Evolutionary conservation across 2,888 invertebrate species (phyloP).

Genomic region (Drosophila ustulata): DNA sequence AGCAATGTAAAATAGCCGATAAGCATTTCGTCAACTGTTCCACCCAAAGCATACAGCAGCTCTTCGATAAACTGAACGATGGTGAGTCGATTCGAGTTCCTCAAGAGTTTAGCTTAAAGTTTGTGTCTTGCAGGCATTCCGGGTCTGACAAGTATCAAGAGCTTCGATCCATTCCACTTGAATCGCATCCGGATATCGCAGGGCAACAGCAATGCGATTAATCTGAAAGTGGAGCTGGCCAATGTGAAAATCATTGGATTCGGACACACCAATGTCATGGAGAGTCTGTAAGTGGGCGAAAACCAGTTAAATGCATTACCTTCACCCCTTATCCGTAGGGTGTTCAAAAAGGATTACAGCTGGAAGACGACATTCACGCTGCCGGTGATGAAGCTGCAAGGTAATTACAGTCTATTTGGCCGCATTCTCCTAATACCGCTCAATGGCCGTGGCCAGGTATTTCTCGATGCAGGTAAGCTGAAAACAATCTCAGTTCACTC

Average conservation of each 20-base stretch:
- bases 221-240: slow-evolving; percentile 90
- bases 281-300: slow-evolving; percentile 86
- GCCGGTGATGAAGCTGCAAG: slow-evolving; percentile 89
- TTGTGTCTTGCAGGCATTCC: slow-evolving; percentile 77
- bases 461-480: slow-evolving; percentile 89
- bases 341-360: slow-evolving; percentile 89
- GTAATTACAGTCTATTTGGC: slow-evolving; percentile 89
- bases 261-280: slow-evolving; percentile 88
- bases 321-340: slow-evolving; percentile 83
- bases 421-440: slow-evolving; percentile 90
- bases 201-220: slow-evolving; percentile 90
- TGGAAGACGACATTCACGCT: slow-evolving; percentile 89
- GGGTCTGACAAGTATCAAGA: slow-evolving; percentile 86
- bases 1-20: slow-evolving; percentile 88
- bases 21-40: slow-evolving; percentile 89
- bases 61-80: slow-evolving; percentile 89
- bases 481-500: not conserved
- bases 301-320: not conserved
- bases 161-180: slow-evolving; percentile 89
- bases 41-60: slow-evolving; percentile 88
- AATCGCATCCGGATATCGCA: slow-evolving; percentile 89
- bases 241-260: slow-evolving; percentile 90
- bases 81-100: slow-evolving; percentile 84
- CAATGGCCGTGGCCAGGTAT: slow-evolving; percentile 89
- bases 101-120: not conserved